phyloP scores from a whole-genome alignment of 2,888 invertebrate species.

The Eutolmus rufibarbis region DNA sequence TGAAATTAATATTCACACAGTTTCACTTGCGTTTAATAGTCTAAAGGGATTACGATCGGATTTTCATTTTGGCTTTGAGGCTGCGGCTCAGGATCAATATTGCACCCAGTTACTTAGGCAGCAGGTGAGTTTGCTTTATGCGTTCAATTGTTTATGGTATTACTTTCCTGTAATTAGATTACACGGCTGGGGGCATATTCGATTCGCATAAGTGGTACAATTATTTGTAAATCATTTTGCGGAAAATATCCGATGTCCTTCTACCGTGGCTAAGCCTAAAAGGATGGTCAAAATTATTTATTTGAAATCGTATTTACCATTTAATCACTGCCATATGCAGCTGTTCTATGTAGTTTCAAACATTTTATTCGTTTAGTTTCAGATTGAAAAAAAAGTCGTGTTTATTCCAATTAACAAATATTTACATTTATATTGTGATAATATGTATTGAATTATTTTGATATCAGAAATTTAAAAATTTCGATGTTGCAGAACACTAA shows the following conservation, averaged over 20 bases:
- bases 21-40: not conserved
- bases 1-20: not conserved
- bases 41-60: not conserved
- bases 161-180: not conserved
- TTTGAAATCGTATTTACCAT: not conserved
- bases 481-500: not conserved
- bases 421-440: not conserved
- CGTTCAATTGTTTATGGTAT: not conserved
- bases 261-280: not conserved
- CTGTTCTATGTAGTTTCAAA: not conserved
- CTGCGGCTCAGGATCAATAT: not conserved
- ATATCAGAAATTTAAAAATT: not conserved
- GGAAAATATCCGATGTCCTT: not conserved
- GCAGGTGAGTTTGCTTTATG: not conserved
- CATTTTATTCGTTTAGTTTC: not conserved
- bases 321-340: not conserved
- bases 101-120: not conserved
- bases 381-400: not conserved
- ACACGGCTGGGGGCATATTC: not conserved
- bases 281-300: not conserved
- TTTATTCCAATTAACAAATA: not conserved
- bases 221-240: not conserved
- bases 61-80: not conserved
- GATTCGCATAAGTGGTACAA: not conserved
- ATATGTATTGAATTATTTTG: not conserved